Base-by-base conservation (phyloP, 1,140 invertebrate species). In the Agrypnia vestita region DNA sequence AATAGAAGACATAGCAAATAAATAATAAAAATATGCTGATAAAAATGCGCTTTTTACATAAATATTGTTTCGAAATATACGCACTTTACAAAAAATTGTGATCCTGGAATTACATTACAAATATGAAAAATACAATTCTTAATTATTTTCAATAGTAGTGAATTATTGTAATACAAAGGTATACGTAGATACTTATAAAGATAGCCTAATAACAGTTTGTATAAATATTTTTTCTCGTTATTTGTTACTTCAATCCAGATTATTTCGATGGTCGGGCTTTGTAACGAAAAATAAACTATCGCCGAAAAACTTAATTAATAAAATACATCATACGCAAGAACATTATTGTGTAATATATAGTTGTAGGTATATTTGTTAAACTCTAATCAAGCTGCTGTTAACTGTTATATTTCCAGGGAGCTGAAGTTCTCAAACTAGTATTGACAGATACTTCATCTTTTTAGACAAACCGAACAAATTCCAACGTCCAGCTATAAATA, bases 281-380 rank as follows among this genome's bases (percentile, higher is more conserved):
- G 55, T 59, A 59, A 59, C 55, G 55, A 59, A 59, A 19, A 59
- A 59, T 59, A 59, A 59, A 59, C 55, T 59, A 59, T 59, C 15
- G 17, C 11, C 21, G 17, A 11, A 17, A 59, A 59, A 59, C 55
- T 59, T 59, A 59, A 59, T 59, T 59, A 35, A 19, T 59, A 59
- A 21, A 59, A 59, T 59, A 19, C 55, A 59, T 25, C 61, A 44
- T 21, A 64, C 13, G 43, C 7, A 35, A n/a, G 35, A 64, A 9
- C n/a, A n/a, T 64, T 43, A 11, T 44, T 43, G n/a, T 64, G 35
- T 25, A 64, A 64, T 35, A 25, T 53, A 53, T 53, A 53, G 51
- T 13, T 3, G 15, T 53, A 53, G 1, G 8, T 15, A n/a, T 51
- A 51, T 12, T 51, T 12, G 49, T 12, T 51, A 51, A 1, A 51